These are phyloP conservation scores for Brachionus rotundiformis DNA, from an alignment of 1,140 invertebrate species.

Conservation along the genomic window DNA sequence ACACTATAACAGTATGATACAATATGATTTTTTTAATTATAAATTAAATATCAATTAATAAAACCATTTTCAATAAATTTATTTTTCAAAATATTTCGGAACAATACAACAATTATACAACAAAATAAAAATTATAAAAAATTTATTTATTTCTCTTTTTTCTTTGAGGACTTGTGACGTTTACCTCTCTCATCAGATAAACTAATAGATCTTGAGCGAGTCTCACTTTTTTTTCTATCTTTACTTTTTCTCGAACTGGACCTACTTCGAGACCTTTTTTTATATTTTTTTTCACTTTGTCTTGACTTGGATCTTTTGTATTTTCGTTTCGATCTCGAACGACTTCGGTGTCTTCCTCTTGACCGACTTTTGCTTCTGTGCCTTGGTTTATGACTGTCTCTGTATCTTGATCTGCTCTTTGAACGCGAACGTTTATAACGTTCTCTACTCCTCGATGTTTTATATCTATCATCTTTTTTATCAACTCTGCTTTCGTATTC, in stretches of 20 bases:
- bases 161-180: conserved; percentile 20
- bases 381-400: conserved; percentile 2
- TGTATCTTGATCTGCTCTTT: neutral
- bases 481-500: neutral
- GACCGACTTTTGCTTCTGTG: neutral
- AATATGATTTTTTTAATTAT: too few relatives aligned
- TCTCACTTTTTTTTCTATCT: conserved; percentile 3
- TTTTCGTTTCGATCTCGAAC: conserved; percentile 4
- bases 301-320: neutral
- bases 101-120: neutral
- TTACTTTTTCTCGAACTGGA: conserved; percentile 18
- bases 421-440: conserved; percentile 4
- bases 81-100: neutral
- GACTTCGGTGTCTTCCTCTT: neutral
- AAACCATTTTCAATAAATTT: neutral
- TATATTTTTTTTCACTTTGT: conserved; percentile 11
- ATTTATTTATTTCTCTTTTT: neutral
- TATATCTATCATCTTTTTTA: neutral
- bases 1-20: too few relatives aligned
- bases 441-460: neutral
- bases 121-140: neutral
- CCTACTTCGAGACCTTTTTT: neutral
- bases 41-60: too few relatives aligned
- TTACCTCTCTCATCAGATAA: neutral
- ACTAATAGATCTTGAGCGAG: conserved; percentile 1